A percentile compares a stretch with the other conserved stretches of the same genome.
Conservation (phyloP, 2,797 vertebrate species). For the Australoheros facetus region DNA sequence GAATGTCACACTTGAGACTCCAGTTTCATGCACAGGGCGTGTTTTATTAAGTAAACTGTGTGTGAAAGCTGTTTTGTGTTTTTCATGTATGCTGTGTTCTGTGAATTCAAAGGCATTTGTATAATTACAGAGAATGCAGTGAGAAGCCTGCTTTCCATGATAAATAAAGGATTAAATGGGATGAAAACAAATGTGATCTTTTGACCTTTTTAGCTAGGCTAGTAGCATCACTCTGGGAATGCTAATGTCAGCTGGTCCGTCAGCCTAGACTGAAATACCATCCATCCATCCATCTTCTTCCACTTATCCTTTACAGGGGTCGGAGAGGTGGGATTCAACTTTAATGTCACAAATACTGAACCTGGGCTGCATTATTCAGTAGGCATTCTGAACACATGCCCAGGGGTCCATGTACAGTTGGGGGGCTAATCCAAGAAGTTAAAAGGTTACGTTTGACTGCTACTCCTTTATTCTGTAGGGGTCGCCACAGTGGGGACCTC, state of each 20-base stretch:
- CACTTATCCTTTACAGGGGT: too few relatives aligned
- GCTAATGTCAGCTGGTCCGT: slow-evolving; percentile 3
- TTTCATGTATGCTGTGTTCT: not conserved
- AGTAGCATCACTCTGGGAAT: not conserved
- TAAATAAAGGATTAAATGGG: slow-evolving; percentile 29
- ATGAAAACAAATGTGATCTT: not conserved
- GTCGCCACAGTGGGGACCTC: too few relatives aligned
- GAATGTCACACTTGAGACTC: slow-evolving; percentile 22
- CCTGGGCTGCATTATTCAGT: too few relatives aligned
- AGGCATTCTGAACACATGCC: too few relatives aligned
- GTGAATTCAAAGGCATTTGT: slow-evolving; percentile 28
- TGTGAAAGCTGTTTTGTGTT: slow-evolving; percentile 1
- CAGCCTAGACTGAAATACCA: not conserved
- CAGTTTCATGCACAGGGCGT: slow-evolving; percentile 15
- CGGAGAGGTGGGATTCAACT: not conserved
- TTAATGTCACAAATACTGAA: not conserved
- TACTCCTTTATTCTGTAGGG: too few relatives aligned
- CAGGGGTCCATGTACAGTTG: too few relatives aligned
- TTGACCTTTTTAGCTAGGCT: not conserved
- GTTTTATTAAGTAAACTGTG: slow-evolving; percentile 33
- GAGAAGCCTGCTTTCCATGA: slow-evolving; percentile 6
- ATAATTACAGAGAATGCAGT: slow-evolving; percentile 17
- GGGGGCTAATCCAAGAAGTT: too few relatives aligned
- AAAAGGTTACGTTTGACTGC: too few relatives aligned
- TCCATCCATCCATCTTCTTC: too few relatives aligned